A percentile compares a stretch with the other conserved stretches of the same genome.
These are phyloP conservation scores for Adelphocoris suturalis DNA, from an alignment of 2,888 invertebrate genomes.

Conservation along the genomic window DNA sequence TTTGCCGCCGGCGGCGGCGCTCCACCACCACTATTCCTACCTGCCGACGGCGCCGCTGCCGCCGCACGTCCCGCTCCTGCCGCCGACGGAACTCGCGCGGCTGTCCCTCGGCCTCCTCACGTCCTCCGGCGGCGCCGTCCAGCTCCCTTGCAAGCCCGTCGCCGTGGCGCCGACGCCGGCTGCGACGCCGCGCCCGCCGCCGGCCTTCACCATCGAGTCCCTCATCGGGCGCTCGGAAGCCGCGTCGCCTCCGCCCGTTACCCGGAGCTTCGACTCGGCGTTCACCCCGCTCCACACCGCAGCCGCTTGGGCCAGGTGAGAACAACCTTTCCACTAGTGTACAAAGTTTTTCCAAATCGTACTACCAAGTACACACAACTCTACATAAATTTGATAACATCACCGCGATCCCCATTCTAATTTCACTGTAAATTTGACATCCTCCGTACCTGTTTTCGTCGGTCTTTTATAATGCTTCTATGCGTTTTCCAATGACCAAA, in stretches of 20 bases:
- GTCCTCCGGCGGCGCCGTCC: constrained; percentile 61
- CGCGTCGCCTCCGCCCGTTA: constrained; percentile 75
- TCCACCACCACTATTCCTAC: constrained; percentile 77
- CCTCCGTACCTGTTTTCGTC: background rate
- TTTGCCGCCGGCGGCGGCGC: constrained; percentile 80
- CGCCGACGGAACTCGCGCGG: constrained; percentile 83
- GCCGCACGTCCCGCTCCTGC: constrained; percentile 80
- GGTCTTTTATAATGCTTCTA: constrained; percentile 22
- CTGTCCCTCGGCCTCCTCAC: constrained; percentile 80
- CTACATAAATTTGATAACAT: constrained; percentile 38
- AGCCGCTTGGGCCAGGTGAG: constrained; percentile 78
- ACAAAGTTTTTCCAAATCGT: constrained; percentile 40
- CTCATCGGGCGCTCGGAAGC: constrained; percentile 79
- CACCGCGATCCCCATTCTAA: constrained; percentile 25
- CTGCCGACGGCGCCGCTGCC: constrained; percentile 76
- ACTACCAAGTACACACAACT: background rate
- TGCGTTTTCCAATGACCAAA: constrained; percentile 29
- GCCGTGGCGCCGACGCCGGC: constrained; percentile 76
- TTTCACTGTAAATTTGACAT: constrained; percentile 43
- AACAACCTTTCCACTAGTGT: constrained; percentile 50
- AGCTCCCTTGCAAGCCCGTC: constrained; percentile 77
- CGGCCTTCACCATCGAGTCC: constrained; percentile 82
- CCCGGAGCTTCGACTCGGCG: constrained; percentile 82
- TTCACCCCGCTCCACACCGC: constrained; percentile 84
- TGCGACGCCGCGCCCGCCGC: constrained; percentile 75